These are phyloP conservation scores for Papilio polyxenes DNA, from an alignment of 1,140 invertebrate species.

Conservation along the genomic window DNA sequence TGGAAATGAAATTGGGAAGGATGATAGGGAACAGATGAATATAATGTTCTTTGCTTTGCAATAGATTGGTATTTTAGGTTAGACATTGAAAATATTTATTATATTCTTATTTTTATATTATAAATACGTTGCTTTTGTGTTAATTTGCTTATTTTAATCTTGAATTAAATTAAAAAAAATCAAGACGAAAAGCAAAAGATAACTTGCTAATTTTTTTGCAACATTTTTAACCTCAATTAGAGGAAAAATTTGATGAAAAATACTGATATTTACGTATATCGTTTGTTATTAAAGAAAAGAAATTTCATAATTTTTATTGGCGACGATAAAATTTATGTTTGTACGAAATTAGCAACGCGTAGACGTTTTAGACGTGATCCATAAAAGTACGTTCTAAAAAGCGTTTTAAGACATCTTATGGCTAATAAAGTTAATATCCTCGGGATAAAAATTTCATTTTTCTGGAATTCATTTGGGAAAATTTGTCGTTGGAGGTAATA, in stretches of 20 bases:
- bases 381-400: not conserved
- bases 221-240: no score
- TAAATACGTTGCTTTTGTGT: no score
- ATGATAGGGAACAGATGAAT: not conserved
- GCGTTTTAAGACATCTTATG: constrained; percentile 15
- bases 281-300: not conserved
- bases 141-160: no score
- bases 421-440: constrained; percentile 6
- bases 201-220: no score
- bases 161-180: no score
- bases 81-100: not conserved
- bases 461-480: not conserved
- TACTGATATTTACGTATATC: not conserved
- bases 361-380: constrained; percentile 11
- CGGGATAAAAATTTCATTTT: not conserved
- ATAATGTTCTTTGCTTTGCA: not conserved
- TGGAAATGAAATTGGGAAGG: constrained; percentile 13
- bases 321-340: constrained; percentile 17
- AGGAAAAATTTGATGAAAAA: no score
- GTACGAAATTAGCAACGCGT: constrained; percentile 4
- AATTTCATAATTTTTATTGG: not conserved
- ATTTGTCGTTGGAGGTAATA: not conserved
- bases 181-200: no score
- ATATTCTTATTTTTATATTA: no score
- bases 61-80: not conserved